These are phyloP conservation scores for Macaca nemestrina DNA, from an alignment of 2,113 vertebrate species.

Conservation along the genomic window DNA sequence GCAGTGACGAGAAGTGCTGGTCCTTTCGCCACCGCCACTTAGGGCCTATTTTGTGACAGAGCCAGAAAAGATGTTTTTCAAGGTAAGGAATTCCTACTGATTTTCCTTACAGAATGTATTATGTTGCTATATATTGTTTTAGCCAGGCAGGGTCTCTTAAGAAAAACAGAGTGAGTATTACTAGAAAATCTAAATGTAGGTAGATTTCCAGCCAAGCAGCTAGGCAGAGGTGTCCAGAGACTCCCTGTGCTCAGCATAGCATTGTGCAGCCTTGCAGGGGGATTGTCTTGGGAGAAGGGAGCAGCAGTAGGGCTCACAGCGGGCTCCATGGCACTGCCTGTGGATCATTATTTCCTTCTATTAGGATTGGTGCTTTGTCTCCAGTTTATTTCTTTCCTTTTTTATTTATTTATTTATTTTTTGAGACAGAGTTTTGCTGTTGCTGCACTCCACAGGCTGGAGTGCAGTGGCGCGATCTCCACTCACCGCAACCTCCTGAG, in stretches of 20 bases:
- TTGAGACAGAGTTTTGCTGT: no score
- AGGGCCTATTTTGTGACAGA: background rate
- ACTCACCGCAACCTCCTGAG: no score
- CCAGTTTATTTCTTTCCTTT: no score
- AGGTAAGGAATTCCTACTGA: background rate
- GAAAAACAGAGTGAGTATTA: background rate
- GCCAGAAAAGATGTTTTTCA: background rate
- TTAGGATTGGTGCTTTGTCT: background rate
- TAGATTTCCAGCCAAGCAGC: background rate
- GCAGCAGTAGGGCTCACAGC: no score
- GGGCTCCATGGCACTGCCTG: accelerated
- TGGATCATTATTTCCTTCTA: background rate
- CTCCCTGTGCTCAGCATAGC: background rate
- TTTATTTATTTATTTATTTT: no score
- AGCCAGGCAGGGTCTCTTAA: background rate
- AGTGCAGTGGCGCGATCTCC: no score
- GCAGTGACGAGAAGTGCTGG: background rate
- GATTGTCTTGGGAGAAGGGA: background rate
- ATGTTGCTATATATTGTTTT: background rate
- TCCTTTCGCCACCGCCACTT: background rate
- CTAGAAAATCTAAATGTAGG: background rate
- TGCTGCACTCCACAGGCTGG: no score
- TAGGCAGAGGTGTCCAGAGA: background rate
- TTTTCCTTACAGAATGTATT: background rate
- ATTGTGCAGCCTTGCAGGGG: no score